Conservation (phyloP, 2,888 invertebrate species). For the Ormyrus thymus region DNA sequence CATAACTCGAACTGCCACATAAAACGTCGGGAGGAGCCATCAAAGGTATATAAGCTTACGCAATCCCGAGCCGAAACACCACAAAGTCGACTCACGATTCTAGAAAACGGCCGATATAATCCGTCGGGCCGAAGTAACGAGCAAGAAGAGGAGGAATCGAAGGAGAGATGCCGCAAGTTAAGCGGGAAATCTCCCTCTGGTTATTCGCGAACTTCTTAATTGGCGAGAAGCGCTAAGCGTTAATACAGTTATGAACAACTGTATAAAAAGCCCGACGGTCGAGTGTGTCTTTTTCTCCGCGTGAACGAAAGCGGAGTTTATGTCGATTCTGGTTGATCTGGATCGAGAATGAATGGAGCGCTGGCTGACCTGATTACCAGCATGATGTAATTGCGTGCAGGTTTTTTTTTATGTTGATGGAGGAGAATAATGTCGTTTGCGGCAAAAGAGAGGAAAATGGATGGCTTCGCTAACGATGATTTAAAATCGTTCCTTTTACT, state of each 20-base stretch:
- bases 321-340: too few species aligned
- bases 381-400: too few species aligned
- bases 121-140: constrained; percentile 23
- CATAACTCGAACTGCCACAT: too few species aligned
- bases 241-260: constrained; percentile 39
- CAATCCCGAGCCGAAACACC: too few species aligned
- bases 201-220: constrained; percentile 43
- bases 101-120: constrained; percentile 26
- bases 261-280: too few species aligned
- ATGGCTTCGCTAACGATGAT: too few species aligned
- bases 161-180: constrained; percentile 14
- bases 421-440: too few species aligned
- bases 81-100: neutral
- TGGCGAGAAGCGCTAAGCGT: constrained; percentile 33
- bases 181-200: constrained; percentile 41
- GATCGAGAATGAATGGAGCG: too few species aligned
- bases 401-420: too few species aligned
- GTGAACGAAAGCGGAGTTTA: neutral
- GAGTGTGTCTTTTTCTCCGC: neutral
- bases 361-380: too few species aligned
- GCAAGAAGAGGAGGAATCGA: constrained; percentile 9
- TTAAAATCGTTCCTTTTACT: too few species aligned
- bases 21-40: neutral
- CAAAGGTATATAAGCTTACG: neutral
- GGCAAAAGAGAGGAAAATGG: too few species aligned